Conservation (phyloP, 37 sponge, comb jelly and placozoan genomes). For the Bolinopsis microptera region DNA sequence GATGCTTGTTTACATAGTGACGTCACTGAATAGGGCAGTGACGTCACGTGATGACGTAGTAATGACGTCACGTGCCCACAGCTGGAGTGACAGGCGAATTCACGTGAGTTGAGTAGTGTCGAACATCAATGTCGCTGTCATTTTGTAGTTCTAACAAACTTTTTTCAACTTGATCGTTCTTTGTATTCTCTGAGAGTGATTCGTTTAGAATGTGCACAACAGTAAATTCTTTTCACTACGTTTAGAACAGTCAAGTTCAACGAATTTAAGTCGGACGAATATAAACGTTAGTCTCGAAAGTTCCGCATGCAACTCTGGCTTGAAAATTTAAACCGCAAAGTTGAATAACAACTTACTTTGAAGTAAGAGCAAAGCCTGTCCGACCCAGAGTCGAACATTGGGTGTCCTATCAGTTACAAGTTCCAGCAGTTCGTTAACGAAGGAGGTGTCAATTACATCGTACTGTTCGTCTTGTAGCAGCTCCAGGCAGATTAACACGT, state of each 20-base stretch:
- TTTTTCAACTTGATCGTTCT: neutral
- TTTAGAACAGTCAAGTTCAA: no score
- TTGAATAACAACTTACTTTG: neutral
- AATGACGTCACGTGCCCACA: neutral
- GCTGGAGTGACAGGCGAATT: neutral
- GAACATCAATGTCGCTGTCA: constrained; percentile 4
- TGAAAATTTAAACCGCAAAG: no score
- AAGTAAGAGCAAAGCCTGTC: constrained; percentile 18
- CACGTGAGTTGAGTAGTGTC: constrained; percentile 51
- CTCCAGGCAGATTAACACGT: constrained; percentile 40
- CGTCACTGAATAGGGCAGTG: neutral
- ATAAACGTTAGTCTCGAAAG: no score
- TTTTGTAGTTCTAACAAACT: neutral
- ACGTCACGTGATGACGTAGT: neutral
- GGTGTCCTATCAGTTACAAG: constrained; percentile 31
- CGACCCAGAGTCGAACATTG: constrained; percentile 63
- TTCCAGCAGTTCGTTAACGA: neutral
- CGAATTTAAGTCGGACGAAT: no score
- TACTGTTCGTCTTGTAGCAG: constrained; percentile 4
- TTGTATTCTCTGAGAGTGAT: constrained; percentile 10
- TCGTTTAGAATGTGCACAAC: no score
- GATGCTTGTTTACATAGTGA: neutral
- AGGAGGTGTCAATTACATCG: neutral
- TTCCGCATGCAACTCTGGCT: no score
- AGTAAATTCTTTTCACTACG: no score